Conservation (phyloP, 2,797 vertebrate species). For the Ispidina lecontei region DNA sequence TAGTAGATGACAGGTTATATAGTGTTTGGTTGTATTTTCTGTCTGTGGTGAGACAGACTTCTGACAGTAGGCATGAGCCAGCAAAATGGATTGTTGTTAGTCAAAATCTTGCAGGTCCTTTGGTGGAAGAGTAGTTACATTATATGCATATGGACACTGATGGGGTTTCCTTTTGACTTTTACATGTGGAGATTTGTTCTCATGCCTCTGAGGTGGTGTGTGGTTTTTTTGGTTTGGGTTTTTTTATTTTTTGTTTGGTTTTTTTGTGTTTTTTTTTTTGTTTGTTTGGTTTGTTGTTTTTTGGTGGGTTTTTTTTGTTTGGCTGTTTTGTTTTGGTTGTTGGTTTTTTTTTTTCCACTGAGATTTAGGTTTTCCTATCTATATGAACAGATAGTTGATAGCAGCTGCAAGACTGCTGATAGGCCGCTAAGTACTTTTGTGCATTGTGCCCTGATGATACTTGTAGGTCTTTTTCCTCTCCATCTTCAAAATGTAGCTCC, state of each 20-base stretch:
- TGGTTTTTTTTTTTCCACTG: not conserved
- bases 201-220: not conserved
- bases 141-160: not conserved
- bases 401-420: not conserved
- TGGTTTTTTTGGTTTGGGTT: too few relatives aligned
- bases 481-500: not conserved
- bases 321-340: too few relatives aligned
- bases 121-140: not conserved
- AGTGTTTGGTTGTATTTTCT: not conserved
- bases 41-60: not conserved
- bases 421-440: not conserved
- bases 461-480: not conserved
- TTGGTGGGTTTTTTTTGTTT: not conserved
- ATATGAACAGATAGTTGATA: not conserved
- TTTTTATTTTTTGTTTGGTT: too few relatives aligned
- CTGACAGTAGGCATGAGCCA: not conserved
- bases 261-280: too few relatives aligned
- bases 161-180: not conserved
- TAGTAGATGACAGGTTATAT: not conserved
- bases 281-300: too few relatives aligned
- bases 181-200: not conserved
- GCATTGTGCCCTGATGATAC: fast-evolving
- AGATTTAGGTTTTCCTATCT: not conserved
- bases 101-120: not conserved
- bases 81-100: not conserved